Base-by-base conservation (phyloP, 2,797 vertebrate species). In the Lutjanus argentimaculatus region DNA sequence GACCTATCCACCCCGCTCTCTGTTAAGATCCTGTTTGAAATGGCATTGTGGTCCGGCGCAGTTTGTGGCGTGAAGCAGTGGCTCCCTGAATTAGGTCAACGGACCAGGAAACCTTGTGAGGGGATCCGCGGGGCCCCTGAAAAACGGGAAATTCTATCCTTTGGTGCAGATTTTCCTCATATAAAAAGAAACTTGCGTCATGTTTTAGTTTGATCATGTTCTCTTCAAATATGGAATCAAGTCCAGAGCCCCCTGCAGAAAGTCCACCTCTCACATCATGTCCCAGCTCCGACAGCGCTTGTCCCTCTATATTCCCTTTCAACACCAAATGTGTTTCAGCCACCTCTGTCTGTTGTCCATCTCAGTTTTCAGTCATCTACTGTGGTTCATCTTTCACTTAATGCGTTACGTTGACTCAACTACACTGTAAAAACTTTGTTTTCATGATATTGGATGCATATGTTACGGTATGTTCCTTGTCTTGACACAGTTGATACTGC, bases 1-100 rank as follows among this genome's bases (percentile, higher is more conserved):
- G 89, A 90, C 88, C 90, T 88, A 67, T 84, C 71, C 80, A 77
- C 77, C 45, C 73, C 0, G 14, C 22, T 86, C 83, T 81, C 78
- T 76, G 69, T 69, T 77, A 56, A 66, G 62, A 67, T 61, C 81
- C 65, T 2, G 46, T 55, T 68, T 72, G 49, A 88, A 82, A 86
- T 82, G 79, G 79, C 83, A 76, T 45, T 7, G 75, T 80, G 62
- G 64, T 72, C 62, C 52, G 1, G 63, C 63, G 71, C 63, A 49
- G 62, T 63, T 53, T 62, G 61, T 22, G 58, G 57, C 8, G 1
- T 56, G 52, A 58, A 63, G 57, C 40, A 13, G 45, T 21, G 48
- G 51, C 46, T 71, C 45, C n/a, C 25, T 55, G 19, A 67, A 72
- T 46, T 10, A 79, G 67, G 79, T 78, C 56, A 68, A 52, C 51